Base-by-base conservation (phyloP, 2,888 invertebrate species). In the Agrochola litura region DNA sequence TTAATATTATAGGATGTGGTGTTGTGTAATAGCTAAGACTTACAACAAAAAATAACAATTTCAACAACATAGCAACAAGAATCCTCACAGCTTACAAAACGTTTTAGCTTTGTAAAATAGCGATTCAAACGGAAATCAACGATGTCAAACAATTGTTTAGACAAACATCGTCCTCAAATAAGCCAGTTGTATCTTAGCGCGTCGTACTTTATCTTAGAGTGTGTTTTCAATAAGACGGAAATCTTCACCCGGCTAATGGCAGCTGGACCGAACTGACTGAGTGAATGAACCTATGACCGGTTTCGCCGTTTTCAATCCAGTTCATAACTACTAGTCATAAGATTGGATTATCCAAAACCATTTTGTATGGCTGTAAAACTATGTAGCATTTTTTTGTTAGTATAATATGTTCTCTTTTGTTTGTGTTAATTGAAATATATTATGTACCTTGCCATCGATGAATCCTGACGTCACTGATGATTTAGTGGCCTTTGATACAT, bases 281-380 rank as follows among this genome's bases (percentile, higher is more conserved):
- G 90, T 91, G 91, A 91, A 91, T 91, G 91, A 91, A 88, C 90
- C 83, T 82, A 70, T 82, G 91, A 91, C 92, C 91, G 92, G 91
- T 92, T 91, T 86, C 70, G 76, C 73, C 83, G 89, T 85, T 88
- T 88, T 84, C 76, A 85, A 84, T 84, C 90, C 84, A 90, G 87
- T 89, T 88, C 89, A 87, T 89, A 86, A 86, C 84, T 84, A 87
- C 79, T 83, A 83, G 83, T 86, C 81, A 81, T 74, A 72, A 81
- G 86, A 90, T 89, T 82, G 82, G 80, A 85, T 85, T 87, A 87
- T 79, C 86, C 77, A 81, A 88, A 88, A 86, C 67, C 82, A 89
- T 89, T 89, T 83, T 83, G 88, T 88, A 77, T 81, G 83, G 72
- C 77, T 79, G 82, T 88, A 88, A 85, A 87, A 79, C 68, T 75